A percentile compares a stretch with the other conserved stretches of the same genome.
phyloP scores from a whole-genome alignment of 2,113 vertebrate species.

The Micromys minutus region DNA sequence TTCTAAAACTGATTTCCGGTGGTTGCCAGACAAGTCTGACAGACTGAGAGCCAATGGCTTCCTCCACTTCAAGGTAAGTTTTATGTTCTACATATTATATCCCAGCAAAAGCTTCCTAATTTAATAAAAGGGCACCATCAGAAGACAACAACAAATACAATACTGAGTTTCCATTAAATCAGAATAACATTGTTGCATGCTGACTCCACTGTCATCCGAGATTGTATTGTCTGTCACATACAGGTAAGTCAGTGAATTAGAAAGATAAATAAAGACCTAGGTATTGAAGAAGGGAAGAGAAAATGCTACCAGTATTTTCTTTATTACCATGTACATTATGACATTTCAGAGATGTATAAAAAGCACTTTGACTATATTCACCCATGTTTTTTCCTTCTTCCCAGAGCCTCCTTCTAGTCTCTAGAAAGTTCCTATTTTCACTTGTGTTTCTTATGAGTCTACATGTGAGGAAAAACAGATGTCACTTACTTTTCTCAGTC shows the following conservation, averaged over 20 bases:
- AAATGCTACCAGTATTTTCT: background rate
- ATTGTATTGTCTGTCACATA: accelerated
- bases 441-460: background rate
- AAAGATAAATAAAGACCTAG: background rate
- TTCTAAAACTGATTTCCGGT: background rate
- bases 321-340: background rate
- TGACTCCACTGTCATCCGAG: background rate
- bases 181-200: background rate
- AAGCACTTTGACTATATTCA: background rate
- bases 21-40: background rate
- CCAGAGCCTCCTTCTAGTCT: background rate
- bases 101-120: background rate
- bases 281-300: background rate
- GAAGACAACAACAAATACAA: background rate
- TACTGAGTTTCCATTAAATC: background rate
- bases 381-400: background rate
- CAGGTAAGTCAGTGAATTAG: background rate
- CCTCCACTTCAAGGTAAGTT: background rate
- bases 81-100: background rate
- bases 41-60: background rate
- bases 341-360: background rate
- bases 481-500: background rate
- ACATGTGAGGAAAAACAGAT: background rate
- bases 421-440: background rate
- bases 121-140: background rate